Evolutionary conservation across 30 jellyfish, hydroid and myxozoan genomes (phyloP).

Genomic region (Clytia hemisphaerica): DNA sequence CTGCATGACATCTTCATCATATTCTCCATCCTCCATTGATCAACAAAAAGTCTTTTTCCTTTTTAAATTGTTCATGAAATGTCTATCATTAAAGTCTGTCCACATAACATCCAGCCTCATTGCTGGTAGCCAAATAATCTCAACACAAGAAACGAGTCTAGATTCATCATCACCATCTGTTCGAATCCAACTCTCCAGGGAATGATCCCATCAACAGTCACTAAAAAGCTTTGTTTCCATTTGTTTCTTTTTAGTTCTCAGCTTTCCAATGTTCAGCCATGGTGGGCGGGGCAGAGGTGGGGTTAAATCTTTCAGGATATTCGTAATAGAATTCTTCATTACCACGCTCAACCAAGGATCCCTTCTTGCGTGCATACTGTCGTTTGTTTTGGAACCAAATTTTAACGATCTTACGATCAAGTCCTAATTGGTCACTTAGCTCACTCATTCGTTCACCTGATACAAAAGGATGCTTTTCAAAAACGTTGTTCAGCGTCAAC

Average conservation of each 20-base stretch:
- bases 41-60: too few relatives aligned
- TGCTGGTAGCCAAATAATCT: too few relatives aligned
- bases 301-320: neutral
- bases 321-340: slow-evolving; percentile 21
- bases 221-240: too few relatives aligned
- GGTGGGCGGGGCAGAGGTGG: slow-evolving; percentile 18
- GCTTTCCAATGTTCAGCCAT: slow-evolving; percentile 35
- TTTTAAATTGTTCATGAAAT: too few relatives aligned
- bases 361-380: slow-evolving; percentile 27
- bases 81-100: too few relatives aligned
- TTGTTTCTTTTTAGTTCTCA: neutral
- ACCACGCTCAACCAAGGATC: slow-evolving; percentile 24
- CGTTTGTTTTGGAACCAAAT: slow-evolving; percentile 38
- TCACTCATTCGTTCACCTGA: slow-evolving; percentile 44
- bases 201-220: too few relatives aligned
- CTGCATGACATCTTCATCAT: too few relatives aligned
- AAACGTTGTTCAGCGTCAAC: slow-evolving; percentile 26
- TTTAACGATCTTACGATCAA: slow-evolving; percentile 27
- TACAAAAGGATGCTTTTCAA: slow-evolving; percentile 32
- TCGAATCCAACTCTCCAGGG: too few relatives aligned
- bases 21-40: too few relatives aligned
- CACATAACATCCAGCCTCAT: too few relatives aligned
- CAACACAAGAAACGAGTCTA: too few relatives aligned
- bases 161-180: too few relatives aligned
- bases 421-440: slow-evolving; percentile 32